Evolutionary conservation across 2,797 vertebrate species (phyloP).

Genomic region (Enteromius argenteus): DNA sequence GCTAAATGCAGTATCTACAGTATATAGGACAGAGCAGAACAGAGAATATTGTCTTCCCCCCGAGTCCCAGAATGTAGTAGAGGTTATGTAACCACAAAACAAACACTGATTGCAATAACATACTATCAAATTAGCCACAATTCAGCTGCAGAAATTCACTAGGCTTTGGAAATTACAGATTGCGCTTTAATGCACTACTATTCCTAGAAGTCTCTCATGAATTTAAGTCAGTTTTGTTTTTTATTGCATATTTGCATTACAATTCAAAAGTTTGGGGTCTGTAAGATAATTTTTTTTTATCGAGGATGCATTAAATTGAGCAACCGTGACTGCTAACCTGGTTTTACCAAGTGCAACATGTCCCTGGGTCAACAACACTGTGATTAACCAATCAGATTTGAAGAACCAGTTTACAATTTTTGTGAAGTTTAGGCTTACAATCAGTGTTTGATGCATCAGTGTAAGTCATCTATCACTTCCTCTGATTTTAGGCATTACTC

Average conservation of each 20-base stretch:
- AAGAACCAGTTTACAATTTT: no score
- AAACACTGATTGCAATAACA: slow-evolving; percentile 35
- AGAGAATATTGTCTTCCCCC: slow-evolving; percentile 10
- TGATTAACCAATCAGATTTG: no score
- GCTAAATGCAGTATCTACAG: not conserved
- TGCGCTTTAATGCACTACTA: not conserved
- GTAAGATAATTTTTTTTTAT: not conserved
- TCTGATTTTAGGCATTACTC: no score
- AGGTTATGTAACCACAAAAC: slow-evolving; percentile 28
- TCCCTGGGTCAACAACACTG: no score
- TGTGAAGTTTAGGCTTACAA: no score
- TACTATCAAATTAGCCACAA: slow-evolving; percentile 20
- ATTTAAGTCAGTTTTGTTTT: slow-evolving; percentile 1
- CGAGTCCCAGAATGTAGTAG: not conserved
- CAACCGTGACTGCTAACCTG: no score
- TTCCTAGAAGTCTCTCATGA: not conserved
- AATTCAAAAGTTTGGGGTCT: not conserved
- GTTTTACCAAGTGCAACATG: no score
- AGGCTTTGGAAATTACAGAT: slow-evolving; percentile 1
- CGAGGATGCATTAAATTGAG: not conserved
- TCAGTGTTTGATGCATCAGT: no score
- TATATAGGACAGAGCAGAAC: not conserved
- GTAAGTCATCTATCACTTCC: no score
- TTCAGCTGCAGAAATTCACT: slow-evolving; percentile 7
- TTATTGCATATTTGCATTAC: not conserved